Evolutionary conservation across 1,140 invertebrate genomes (phyloP).

Genomic region (Drosophila willistoni): DNA sequence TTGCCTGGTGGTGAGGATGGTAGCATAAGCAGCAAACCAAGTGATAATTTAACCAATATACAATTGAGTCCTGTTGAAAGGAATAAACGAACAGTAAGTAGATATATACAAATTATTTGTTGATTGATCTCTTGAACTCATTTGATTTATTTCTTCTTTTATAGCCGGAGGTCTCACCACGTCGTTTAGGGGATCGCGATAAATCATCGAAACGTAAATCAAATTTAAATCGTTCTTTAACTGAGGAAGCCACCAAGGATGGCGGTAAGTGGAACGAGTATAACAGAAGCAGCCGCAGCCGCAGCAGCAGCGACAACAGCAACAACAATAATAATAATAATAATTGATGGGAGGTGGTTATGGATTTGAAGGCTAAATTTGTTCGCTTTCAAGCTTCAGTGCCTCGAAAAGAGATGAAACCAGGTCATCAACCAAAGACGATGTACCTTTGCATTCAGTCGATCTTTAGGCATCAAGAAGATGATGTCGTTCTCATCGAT

Average conservation of each 20-base stretch:
- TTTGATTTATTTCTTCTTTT: constrained; percentile 17
- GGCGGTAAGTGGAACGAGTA: constrained; percentile 72
- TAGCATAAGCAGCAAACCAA: constrained; percentile 10
- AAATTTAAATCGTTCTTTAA: constrained; percentile 86
- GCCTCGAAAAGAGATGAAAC: constrained; percentile 16
- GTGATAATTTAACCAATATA: constrained; percentile 57
- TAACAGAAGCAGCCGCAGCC: constrained; percentile 15
- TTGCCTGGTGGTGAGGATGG: background rate
- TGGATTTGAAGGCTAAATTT: constrained; percentile 29
- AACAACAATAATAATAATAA: constrained; percentile 12
- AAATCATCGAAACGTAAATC: constrained; percentile 88
- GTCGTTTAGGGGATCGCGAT: constrained; percentile 84
- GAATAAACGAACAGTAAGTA: constrained; percentile 71
- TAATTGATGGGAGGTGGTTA: background rate
- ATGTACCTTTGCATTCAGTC: constrained; percentile 24
- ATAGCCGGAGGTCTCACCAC: constrained; percentile 66
- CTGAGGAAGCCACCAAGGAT: constrained; percentile 84
- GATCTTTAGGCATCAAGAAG: constrained; percentile 25
- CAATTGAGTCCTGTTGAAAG: constrained; percentile 75
- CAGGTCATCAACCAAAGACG: background rate
- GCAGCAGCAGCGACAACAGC: constrained; percentile 12
- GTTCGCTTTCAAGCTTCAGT: constrained; percentile 58
- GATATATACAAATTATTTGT: background rate
- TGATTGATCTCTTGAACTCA: background rate
- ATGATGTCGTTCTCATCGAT: constrained; percentile 14